Base-by-base conservation (phyloP, 1,140 invertebrate species). In the Cyclina sinensis region DNA sequence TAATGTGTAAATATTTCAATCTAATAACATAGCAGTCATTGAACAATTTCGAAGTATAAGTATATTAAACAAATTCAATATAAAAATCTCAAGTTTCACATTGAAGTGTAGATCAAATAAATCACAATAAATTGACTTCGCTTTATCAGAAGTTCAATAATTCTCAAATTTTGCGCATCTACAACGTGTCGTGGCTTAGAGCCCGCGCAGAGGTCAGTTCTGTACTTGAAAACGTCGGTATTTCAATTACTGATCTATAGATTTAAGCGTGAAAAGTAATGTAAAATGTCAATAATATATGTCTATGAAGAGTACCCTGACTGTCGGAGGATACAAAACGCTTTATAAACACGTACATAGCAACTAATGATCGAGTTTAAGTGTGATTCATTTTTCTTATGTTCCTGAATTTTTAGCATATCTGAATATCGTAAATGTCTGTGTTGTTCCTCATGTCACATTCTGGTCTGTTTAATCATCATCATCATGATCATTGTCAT, bases 251-350 rank as follows among this genome's bases (percentile, higher is more conserved):
- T 62, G 18, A 62, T 62, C 57, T 27, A 62, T n/a, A 62, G 57
- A 27, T 62, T 62, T 62, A 62, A n/a, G 57, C n/a, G 57, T 27
- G 57, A 62, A 62, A 62, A 62, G 57, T 62, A 27, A 62, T 62
- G 24, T 27, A n/a, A n/a, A 27, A 62, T 43, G 43, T 43, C 43
- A 43, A 43, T 43, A 14, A 43, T 43, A 43, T 43, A 43, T 43
- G 43, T 43, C 43, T 14, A 43, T 43, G 43, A 43, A 14, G 43
- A 43, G 43, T 43, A 43, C 14, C 14, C 4, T 7, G 14, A 14
- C 43, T 43, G 43, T 43, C 43, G 14, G 43, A 43, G 43, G 5
- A 7, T 43, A 4, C 14, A 43, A 43, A 43, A 4, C 4, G 5
- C 14, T 43, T 43, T 7, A 43, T 14, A 43, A 43, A 43, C 43